Conservation (phyloP, 2,113 vertebrate genomes). For the Chlorodrepanis virens region DNA sequence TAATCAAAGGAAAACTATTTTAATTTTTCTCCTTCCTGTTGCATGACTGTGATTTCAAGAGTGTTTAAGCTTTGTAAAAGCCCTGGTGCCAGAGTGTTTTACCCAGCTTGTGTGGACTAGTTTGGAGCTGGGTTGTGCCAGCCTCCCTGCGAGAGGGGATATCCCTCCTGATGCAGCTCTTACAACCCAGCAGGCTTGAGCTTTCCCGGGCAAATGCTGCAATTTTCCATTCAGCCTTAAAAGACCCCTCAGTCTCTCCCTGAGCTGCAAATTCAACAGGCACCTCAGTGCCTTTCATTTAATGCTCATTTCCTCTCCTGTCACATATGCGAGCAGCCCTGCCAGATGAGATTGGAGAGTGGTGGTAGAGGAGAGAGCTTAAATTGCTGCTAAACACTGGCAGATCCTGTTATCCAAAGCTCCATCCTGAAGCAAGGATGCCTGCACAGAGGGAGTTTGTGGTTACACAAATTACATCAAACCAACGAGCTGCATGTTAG, state of each 20-base stretch:
- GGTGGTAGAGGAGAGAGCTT: not conserved
- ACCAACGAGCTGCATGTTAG: rapidly evolving
- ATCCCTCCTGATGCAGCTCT: not conserved
- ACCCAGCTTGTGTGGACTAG: too few species aligned
- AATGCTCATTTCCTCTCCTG: not conserved
- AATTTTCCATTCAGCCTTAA: not conserved
- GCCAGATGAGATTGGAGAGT: not conserved
- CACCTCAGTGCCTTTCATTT: not conserved
- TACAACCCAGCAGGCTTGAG: not conserved
- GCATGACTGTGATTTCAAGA: not conserved
- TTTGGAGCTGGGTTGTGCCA: not conserved
- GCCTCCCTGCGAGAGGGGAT: not conserved
- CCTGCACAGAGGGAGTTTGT: not conserved
- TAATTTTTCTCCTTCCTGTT: not conserved
- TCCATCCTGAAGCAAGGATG: not conserved
- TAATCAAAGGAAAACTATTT: not conserved
- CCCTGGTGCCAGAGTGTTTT: not conserved
- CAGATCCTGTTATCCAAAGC: not conserved
- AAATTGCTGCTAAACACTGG: not conserved
- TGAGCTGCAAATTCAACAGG: not conserved
- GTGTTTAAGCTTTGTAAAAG: not conserved
- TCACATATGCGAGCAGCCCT: not conserved
- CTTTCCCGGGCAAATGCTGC: not conserved
- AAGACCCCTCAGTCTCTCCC: not conserved
- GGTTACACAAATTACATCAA: not conserved